Evolutionary conservation across 2,888 invertebrate species (phyloP).

Genomic region (Troides helena): DNA sequence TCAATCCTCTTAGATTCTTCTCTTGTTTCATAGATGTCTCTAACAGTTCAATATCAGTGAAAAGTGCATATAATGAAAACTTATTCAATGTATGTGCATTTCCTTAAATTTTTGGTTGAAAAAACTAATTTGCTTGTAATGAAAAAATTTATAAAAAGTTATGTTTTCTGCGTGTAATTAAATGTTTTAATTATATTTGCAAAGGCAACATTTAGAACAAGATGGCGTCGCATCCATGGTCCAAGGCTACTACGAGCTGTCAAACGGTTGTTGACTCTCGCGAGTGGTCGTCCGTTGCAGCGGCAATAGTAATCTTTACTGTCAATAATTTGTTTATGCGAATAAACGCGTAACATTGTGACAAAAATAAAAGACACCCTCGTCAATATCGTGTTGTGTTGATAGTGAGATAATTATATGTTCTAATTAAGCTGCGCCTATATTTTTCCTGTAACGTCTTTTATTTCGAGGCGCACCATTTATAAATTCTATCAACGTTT

Average conservation of each 20-base stretch:
- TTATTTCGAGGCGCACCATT: slow-evolving; percentile 8
- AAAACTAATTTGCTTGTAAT: no score
- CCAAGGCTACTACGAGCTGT: slow-evolving; percentile 46
- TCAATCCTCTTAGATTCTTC: no score
- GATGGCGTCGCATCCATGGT: slow-evolving; percentile 52
- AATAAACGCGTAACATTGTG: slow-evolving; percentile 21
- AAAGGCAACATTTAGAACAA: slow-evolving; percentile 39
- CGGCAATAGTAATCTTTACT: slow-evolving; percentile 34
- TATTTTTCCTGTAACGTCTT: slow-evolving; percentile 7
- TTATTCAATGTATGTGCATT: no score
- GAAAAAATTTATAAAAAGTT: not conserved
- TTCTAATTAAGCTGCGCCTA: slow-evolving; percentile 9
- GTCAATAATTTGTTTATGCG: slow-evolving; percentile 34
- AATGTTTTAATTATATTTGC: not conserved
- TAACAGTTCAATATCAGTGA: no score
- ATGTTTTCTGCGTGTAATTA: not conserved
- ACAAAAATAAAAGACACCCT: slow-evolving; percentile 12
- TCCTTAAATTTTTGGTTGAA: no score
- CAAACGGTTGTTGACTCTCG: slow-evolving; percentile 75
- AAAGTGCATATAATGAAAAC: no score
- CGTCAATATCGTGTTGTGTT: slow-evolving; percentile 17
- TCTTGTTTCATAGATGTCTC: no score
- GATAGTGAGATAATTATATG: slow-evolving; percentile 13
- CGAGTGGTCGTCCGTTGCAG: slow-evolving; percentile 33
- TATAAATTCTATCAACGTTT: no score